Evolutionary conservation across 2,888 invertebrate species (phyloP).

Genomic region (Spodoptera picta): DNA sequence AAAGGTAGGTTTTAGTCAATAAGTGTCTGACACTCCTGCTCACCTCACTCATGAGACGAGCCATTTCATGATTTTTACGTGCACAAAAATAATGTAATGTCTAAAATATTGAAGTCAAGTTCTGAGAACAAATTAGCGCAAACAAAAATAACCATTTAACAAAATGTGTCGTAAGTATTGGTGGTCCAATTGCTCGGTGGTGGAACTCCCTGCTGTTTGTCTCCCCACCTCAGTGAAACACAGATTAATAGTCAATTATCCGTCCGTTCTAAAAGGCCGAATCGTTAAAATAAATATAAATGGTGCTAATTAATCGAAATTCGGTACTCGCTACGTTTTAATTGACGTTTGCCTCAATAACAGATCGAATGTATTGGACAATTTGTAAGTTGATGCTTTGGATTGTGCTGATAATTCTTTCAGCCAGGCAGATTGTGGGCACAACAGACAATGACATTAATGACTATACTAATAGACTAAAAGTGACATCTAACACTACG

Average conservation of each 20-base stretch:
- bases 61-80: no score
- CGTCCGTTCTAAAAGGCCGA: conserved; percentile 51
- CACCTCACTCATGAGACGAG: no score
- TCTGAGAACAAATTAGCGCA: neutral
- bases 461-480: no score
- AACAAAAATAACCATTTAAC: conserved; percentile 17
- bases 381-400: conserved; percentile 18
- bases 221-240: conserved; percentile 31
- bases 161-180: conserved; percentile 38
- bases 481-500: no score
- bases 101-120: no score
- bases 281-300: conserved; percentile 55
- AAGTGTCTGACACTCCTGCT: no score
- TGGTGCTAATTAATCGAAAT: conserved; percentile 58
- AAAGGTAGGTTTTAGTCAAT: no score
- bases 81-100: no score
- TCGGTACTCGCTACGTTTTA: conserved; percentile 42
- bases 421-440: no score
- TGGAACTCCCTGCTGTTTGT: conserved; percentile 21
- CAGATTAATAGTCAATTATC: conserved; percentile 68
- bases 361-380: conserved; percentile 15
- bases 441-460: no score
- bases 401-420: no score
- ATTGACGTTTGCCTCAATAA: conserved; percentile 54
- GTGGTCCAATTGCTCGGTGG: conserved; percentile 25